Evolutionary conservation across 30 jellyfish, hydroid and myxozoan genomes (phyloP).

Genomic region (Aurelia aurita): DNA sequence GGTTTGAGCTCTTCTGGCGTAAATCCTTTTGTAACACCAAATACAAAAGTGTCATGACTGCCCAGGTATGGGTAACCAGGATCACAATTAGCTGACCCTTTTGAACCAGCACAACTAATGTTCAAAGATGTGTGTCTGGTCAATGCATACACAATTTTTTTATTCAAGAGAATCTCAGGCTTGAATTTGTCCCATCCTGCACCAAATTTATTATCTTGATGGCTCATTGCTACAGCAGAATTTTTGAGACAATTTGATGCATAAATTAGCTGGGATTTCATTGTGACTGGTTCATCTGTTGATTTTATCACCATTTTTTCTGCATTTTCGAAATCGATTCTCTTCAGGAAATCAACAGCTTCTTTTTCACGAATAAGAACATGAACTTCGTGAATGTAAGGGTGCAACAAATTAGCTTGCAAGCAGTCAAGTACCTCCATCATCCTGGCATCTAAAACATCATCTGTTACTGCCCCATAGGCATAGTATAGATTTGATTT

Average conservation of each 20-base stretch:
- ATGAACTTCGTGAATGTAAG: conserved; percentile 4
- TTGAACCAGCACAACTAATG: conserved; percentile 24
- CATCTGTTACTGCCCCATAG: conserved; percentile 3
- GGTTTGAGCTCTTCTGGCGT: conserved; percentile 10
- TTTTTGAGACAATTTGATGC: conserved; percentile 22
- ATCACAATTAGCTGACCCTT: conserved; percentile 34
- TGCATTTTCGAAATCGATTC: conserved; percentile 7
- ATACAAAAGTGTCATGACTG: conserved; percentile 57
- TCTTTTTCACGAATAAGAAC: conserved; percentile 7
- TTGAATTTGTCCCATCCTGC: conserved; percentile 55
- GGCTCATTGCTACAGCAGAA: conserved; percentile 2
- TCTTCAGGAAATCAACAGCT: conserved; percentile 35
- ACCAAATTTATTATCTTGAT: conserved; percentile 59
- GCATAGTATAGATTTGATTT: neutral
- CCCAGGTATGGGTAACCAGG: conserved; percentile 45
- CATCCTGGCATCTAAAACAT: conserved; percentile 20
- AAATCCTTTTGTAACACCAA: conserved; percentile 1
- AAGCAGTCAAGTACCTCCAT: conserved; percentile 22
- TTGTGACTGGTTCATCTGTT: conserved; percentile 5
- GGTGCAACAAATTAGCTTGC: conserved; percentile 41
- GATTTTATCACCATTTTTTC: conserved; percentile 20
- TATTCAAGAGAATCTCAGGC: neutral
- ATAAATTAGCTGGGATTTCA: conserved; percentile 15
- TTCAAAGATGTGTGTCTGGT: conserved; percentile 49
- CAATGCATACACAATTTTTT: conserved; percentile 55